These are phyloP conservation scores for Acrocephalus arundinaceus DNA, from an alignment of 2,113 vertebrate genomes.

Conservation along the genomic window DNA sequence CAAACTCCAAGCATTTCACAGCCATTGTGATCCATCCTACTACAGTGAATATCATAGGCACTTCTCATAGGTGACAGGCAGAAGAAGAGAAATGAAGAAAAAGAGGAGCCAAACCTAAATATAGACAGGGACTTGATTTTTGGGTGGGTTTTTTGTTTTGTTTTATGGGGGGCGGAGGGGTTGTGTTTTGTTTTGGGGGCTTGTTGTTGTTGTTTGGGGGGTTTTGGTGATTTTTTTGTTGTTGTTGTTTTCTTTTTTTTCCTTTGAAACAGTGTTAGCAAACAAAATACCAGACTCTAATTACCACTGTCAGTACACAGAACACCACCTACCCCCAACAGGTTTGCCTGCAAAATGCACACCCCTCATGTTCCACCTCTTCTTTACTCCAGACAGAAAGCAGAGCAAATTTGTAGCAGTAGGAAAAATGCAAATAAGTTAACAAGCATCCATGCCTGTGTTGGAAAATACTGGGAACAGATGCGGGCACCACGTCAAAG, in stretches of 20 bases:
- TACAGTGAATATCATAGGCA: rapidly evolving
- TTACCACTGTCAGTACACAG: background rate
- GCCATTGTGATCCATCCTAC: background rate
- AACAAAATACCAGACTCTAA: background rate
- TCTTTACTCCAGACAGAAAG: background rate
- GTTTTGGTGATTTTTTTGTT: no score
- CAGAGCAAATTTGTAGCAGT: background rate
- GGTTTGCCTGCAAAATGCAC: background rate
- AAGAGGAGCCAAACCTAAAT: background rate
- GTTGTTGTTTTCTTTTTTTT: background rate
- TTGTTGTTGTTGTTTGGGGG: background rate
- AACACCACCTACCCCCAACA: background rate
- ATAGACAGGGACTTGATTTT: background rate
- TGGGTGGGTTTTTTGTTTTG: background rate
- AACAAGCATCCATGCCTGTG: background rate
- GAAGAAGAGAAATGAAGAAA: background rate
- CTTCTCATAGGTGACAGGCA: background rate
- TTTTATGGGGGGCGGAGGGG: background rate
- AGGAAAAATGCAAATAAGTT: background rate
- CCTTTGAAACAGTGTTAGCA: background rate
- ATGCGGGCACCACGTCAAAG: background rate
- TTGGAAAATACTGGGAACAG: background rate
- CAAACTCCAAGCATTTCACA: background rate
- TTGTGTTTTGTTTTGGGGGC: background rate
- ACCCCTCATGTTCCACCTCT: rapidly evolving